Evolutionary conservation across 2,888 invertebrate species (phyloP).

Genomic region (Amblyjoppa proteus): DNA sequence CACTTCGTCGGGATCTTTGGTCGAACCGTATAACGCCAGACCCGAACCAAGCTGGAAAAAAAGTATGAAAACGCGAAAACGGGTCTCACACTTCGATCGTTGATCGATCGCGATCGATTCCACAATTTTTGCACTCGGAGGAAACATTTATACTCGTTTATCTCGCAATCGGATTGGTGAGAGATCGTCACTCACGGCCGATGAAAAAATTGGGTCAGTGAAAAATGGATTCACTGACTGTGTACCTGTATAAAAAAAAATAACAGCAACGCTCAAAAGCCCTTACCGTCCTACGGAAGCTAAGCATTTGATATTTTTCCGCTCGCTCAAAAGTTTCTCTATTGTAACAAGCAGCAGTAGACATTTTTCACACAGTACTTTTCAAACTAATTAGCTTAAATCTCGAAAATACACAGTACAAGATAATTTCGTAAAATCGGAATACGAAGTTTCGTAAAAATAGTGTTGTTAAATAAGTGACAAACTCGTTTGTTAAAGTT

Average conservation of each 20-base stretch:
- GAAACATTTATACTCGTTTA: constrained; percentile 31
- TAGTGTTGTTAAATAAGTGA: too few relatives aligned
- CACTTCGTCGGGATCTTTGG: constrained; percentile 64
- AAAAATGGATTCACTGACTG: not conserved
- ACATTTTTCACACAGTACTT: too few relatives aligned
- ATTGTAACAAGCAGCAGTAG: not conserved
- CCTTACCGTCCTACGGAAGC: not conserved
- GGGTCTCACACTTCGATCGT: constrained; percentile 17
- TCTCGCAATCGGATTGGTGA: not conserved
- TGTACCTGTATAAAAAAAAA: not conserved
- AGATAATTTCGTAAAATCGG: too few relatives aligned
- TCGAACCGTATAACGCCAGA: constrained; percentile 54
- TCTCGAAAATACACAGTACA: too few relatives aligned
- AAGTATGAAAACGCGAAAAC: constrained; percentile 4
- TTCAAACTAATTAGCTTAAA: not conserved
- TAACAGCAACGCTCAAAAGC: not conserved
- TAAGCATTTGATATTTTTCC: not conserved
- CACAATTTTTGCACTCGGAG: constrained; percentile 24
- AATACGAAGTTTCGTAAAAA: too few relatives aligned
- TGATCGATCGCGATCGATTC: constrained; percentile 35
- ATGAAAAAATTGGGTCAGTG: not conserved
- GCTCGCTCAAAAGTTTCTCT: not conserved
- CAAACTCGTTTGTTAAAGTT: too few relatives aligned
- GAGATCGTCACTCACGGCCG: not conserved
- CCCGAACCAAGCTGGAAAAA: not conserved